Evolutionary conservation across 2,797 vertebrate genomes (phyloP).

Genomic region (Poeciliopsis presidionis): DNA sequence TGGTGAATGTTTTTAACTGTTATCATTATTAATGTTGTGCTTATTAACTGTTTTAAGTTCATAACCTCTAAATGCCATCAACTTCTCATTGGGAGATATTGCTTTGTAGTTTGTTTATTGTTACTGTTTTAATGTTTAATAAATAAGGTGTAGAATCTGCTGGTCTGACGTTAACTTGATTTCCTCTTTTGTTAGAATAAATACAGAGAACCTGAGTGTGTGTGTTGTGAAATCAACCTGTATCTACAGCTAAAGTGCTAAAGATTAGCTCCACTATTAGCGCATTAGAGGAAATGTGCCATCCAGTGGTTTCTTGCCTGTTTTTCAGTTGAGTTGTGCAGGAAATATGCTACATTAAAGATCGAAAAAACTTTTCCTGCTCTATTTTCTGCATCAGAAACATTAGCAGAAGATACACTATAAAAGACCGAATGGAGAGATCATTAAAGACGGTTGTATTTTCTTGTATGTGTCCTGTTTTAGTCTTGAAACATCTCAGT

Average conservation of each 20-base stretch:
- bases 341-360: neutral
- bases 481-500: neutral
- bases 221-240: too few relatives aligned
- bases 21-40: too few relatives aligned
- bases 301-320: neutral
- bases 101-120: too few relatives aligned
- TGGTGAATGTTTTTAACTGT: too few relatives aligned
- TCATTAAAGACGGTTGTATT: neutral
- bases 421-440: neutral
- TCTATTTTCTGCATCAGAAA: neutral
- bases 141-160: too few relatives aligned
- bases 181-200: too few relatives aligned
- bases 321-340: neutral
- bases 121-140: too few relatives aligned
- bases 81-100: too few relatives aligned
- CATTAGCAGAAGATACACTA: neutral
- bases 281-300: neutral
- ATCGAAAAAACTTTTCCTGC: neutral
- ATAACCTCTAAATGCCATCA: too few relatives aligned
- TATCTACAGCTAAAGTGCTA: neutral
- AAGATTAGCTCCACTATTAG: neutral
- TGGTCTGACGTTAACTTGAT: too few relatives aligned
- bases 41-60: too few relatives aligned
- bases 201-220: too few relatives aligned
- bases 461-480: neutral